Base-by-base conservation (phyloP, 2,113 vertebrate species). In the Salvelinus namaycush region DNA sequence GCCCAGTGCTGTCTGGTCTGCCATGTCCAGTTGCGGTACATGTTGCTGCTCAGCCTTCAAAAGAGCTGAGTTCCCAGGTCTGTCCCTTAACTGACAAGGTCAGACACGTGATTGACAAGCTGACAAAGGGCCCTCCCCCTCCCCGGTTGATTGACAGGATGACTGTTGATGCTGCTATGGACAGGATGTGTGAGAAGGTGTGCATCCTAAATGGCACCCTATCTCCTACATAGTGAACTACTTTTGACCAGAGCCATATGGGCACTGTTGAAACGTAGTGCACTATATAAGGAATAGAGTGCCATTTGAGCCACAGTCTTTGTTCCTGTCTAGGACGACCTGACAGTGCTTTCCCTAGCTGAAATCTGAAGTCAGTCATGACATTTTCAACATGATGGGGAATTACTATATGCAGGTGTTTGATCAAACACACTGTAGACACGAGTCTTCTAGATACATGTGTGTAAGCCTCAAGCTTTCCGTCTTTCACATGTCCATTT, bases 31-130 rank as follows among this genome's bases (percentile, higher is more conserved):
- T 18, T 69, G 16, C 2, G 68, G 39, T 1, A 70, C 39, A 70
- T 51, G 48, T 29, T 70, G 8, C 44, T 16, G n/a, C 20, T 31
- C 22, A 51, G 69, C 31, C 69, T 70, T 70, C 5, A 26, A 70
- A 49, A 70, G 44, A 70, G 69, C 69, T 24, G 69, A 70, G 29
- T 73, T 54, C 16, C 29, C 57, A 62, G 51, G 9, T 12, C 54
- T 73, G 72, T 62, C 57, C n/a, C 5, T 22, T 39, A 9, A 4
- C 48, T 49, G 49, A 72, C 70, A 62, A 44, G 72, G 18, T 27
- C 54, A 60, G 57, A 62, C 57, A 62, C 57, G 29, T 60, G 72
- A 73, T 24, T 60, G 54, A 20, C 72, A 12, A 5, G 57, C 54
- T n/a, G 72, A 60, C 72, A n/a, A 16, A 62, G 22, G n/a, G 72